Conservation (phyloP, 2,888 invertebrate species). For the Drosophila infuscata region DNA sequence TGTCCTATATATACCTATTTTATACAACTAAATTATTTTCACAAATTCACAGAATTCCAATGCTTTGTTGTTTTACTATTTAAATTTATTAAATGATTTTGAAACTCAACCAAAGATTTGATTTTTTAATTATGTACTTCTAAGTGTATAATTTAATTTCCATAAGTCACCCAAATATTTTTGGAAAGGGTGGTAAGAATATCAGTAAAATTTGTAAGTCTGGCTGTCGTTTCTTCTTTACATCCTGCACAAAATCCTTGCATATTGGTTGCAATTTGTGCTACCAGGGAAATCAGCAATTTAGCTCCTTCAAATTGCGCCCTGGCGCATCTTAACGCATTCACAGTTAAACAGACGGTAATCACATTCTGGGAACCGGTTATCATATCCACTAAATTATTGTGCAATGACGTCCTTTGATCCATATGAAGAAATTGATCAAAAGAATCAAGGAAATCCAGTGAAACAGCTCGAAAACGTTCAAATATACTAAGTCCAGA, state of each 20-base stretch:
- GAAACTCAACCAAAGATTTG: not conserved
- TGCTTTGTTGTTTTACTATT: conserved; percentile 33
- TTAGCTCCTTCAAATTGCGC: not conserved
- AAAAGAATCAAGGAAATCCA: not conserved
- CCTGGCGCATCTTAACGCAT: not conserved
- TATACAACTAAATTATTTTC: not conserved
- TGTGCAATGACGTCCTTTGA: not conserved
- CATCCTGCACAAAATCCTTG: not conserved
- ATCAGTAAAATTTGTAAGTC: not conserved
- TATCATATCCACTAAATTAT: not conserved
- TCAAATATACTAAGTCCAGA: not conserved
- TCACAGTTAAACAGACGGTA: not conserved
- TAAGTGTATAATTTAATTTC: too few relatives aligned
- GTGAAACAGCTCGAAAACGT: accelerated
- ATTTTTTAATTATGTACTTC: too few relatives aligned
- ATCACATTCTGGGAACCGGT: not conserved
- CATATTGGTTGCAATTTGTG: not conserved
- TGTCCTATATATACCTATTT: not conserved
- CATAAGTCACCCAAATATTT: too few relatives aligned
- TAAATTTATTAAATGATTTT: not conserved
- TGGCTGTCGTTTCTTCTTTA: accelerated
- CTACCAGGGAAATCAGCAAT: not conserved
- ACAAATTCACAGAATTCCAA: conserved; percentile 19
- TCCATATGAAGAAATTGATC: not conserved
- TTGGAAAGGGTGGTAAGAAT: not conserved